Percentiles rank a stretch among this genome's conserved stretches.
Evolutionary conservation across 2,113 vertebrate species (phyloP).

Genomic region (Pomatorhinus ruficollis): DNA sequence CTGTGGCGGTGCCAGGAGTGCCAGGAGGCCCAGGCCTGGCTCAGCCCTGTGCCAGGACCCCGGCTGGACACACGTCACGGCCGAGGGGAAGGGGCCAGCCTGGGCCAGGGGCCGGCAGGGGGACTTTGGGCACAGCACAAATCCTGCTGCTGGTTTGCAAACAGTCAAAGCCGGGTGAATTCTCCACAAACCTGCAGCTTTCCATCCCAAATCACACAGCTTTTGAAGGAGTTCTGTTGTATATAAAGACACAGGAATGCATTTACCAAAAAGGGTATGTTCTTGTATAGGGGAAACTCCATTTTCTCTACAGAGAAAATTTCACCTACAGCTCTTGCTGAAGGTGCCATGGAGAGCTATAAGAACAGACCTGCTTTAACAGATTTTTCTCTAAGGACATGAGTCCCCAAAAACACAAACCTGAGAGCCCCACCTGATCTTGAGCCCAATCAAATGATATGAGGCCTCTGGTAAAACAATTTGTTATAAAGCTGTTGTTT

Average conservation of each 20-base stretch:
- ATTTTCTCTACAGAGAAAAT: background rate
- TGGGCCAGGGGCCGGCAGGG: background rate
- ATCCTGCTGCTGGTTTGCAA: background rate
- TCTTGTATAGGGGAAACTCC: background rate
- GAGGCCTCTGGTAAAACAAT: background rate
- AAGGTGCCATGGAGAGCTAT: background rate
- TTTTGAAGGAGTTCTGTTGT: background rate
- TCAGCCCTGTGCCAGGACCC: background rate
- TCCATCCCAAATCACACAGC: background rate
- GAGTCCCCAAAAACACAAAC: background rate
- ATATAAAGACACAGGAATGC: background rate
- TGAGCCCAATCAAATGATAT: background rate
- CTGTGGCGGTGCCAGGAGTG: background rate
- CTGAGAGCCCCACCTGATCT: background rate
- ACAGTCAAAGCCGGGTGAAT: background rate
- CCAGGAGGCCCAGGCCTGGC: background rate
- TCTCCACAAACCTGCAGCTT: background rate
- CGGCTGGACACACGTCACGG: accelerated
- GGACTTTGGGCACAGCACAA: background rate
- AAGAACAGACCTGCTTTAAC: background rate
- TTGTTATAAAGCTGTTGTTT: background rate
- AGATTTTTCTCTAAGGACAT: background rate
- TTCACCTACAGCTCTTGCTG: background rate
- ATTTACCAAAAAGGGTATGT: background rate
- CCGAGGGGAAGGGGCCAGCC: background rate